Base-by-base conservation (phyloP, 2,888 invertebrate genomes). In the Saturnia pavonia region DNA sequence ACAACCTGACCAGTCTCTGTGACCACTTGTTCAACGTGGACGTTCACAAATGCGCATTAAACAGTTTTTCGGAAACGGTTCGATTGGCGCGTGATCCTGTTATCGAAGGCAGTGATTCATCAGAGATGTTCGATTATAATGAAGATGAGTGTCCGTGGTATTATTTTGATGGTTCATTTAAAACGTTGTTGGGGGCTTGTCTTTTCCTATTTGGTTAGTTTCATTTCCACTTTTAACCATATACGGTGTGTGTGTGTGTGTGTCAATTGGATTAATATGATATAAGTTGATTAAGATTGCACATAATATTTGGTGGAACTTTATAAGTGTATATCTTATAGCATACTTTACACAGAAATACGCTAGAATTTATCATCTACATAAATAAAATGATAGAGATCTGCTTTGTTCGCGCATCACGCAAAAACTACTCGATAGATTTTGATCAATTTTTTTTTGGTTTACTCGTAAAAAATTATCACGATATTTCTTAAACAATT, bases 121-220 rank as follows among this genome's bases (percentile, higher is more conserved):
- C 86, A 84, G 81, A 77, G 76, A 82, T 89, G 81, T 89, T 85
- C 74, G 90, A 91, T 75, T 90, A 88, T 76, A 86, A 87, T 75
- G 91, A 91, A 80, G 89, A 92, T 77, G 94, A 92, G 78, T 94
- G 94, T 82, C 94, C 94, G 76, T 94, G 92, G 93, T 94, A 92
- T 90, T 91, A 92, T 77, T 92, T 94, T 80, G 94, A 94, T 80
- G 86, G 91, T 86, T 94, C 94, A 66, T 94, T 94, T 80, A 94
- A 94, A 86, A 89, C 91, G 67, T 84, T 94, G 73, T 82, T 95
- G 76, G 94, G 94, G 82, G 89, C 91, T 75, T 94, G 94, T 82
- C 91, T 94, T 70, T 86, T 94, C 82, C 85, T 94, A 75, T 94
- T 94, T 82, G 94, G 94, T 94, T 81, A 88, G 94, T 90, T 74